Evolutionary conservation across 1,140 invertebrate genomes (phyloP), one percentile per base, ranked within the genome.

Genomic region (Caenorhabditis inopinata): DNA sequence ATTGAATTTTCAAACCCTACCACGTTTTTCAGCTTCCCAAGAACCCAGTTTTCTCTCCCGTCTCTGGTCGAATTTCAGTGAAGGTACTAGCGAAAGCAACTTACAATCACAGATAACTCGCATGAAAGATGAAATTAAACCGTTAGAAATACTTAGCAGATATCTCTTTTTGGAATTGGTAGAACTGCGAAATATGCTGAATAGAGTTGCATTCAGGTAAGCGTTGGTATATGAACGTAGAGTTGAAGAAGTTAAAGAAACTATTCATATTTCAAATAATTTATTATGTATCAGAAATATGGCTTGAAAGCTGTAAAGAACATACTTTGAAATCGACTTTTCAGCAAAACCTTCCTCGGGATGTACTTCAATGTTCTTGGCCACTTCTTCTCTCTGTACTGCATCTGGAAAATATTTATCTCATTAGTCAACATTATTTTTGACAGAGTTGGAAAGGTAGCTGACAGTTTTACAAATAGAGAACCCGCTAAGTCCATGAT

Each of bases 371-470:
- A 99, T 90, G 94, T 97, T 85, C 90, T 99, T 0, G 97, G 97
- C 1, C 96, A 99, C 88, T 98, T 99, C 89, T 99, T 99, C 90
- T 98, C 96, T 7, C 89, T 97, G 7, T 99, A 99, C 87, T 99
- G 97, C 89, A 92, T 96, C 53, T 99, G 96, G 94, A 99, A 99
- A 91, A 99, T 99, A 89, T 95, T 99, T 89, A 98, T 99, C 35
- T 93, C 42, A 88, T 21, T 89, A 86, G 49, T 98, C 83, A 99
- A 99, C 90, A 99, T 99, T 85, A 94, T 99, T 11, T 97, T 99
- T 90, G 96, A 99, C 89, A 92, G 97, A 79, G 97, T 99, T 1
- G 58, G 58, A 38, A 68, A 68, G 32, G 58, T 68, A 68, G 35
- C 11, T 38, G 16, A 68, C 5, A 16, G n/a, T 11, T 21, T 12